Evolutionary conservation across 2,797 vertebrate species (phyloP).

Genomic region (Sebastes paucispinis): DNA sequence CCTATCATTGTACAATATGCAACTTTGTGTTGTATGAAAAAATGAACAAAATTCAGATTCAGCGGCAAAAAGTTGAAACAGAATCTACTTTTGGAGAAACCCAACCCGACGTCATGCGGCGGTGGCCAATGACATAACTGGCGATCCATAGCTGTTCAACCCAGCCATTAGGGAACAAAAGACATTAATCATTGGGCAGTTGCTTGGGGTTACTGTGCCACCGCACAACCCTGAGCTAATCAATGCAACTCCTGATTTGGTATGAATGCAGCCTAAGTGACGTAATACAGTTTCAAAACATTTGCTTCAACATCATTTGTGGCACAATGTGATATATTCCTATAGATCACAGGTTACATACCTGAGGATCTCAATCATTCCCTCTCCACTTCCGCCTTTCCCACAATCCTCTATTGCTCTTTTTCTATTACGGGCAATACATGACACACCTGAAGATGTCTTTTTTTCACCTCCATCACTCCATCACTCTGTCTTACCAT

Average conservation of each 20-base stretch:
- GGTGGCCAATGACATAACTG: no score
- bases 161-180: no score
- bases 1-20: background rate
- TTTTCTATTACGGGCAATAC: background rate
- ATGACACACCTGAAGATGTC: background rate
- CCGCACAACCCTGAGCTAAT: no score
- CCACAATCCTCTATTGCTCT: background rate
- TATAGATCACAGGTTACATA: constrained; percentile 5
- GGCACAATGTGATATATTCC: no score
- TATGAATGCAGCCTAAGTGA: rapidly evolving
- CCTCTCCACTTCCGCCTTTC: background rate
- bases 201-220: no score
- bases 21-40: background rate
- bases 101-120: no score
- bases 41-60: background rate
- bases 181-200: no score
- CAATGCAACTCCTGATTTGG: no score
- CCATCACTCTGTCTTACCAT: background rate
- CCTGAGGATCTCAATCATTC: background rate
- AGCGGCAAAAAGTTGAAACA: no score
- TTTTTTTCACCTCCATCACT: background rate
- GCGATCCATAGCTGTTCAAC: no score
- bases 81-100: no score
- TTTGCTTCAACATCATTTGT: background rate
- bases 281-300: background rate